Percentiles rank a stretch among this genome's conserved stretches.
These are phyloP conservation scores for Prunella fulvescens DNA, from an alignment of 2,113 vertebrate species.

Conservation along the genomic window DNA sequence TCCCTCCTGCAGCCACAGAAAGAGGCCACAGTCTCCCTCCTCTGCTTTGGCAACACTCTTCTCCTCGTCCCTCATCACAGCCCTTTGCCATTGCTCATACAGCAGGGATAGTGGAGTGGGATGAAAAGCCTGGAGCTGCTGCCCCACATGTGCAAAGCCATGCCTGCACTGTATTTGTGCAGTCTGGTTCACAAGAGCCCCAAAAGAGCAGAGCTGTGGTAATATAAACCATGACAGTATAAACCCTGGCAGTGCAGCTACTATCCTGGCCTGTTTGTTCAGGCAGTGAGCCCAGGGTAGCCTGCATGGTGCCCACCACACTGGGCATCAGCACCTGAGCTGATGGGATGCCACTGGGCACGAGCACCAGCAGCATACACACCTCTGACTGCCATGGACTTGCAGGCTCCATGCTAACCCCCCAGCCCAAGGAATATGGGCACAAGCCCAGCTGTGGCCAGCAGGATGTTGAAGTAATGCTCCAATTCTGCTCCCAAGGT, in stretches of 20 bases:
- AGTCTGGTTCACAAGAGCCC: background rate
- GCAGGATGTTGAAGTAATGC: background rate
- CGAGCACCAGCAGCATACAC: background rate
- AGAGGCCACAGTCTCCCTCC: background rate
- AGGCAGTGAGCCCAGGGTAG: background rate
- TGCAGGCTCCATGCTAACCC: background rate
- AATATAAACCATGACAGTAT: background rate
- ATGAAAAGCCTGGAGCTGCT: background rate
- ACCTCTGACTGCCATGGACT: fast-evolving
- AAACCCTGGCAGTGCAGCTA: background rate
- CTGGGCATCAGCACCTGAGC: fast-evolving
- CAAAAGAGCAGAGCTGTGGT: background rate
- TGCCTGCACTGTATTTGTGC: background rate
- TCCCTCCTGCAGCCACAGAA: background rate
- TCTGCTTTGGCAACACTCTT: background rate
- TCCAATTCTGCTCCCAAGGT: background rate
- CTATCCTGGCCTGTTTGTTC: background rate
- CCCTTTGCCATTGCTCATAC: background rate
- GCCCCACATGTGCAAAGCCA: background rate
- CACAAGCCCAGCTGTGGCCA: background rate
- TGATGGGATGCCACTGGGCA: background rate
- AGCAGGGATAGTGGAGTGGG: background rate
- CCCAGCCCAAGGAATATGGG: background rate
- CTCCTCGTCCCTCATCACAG: background rate
- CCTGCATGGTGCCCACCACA: fast-evolving